Evolutionary conservation across 2,888 invertebrate species (phyloP), one percentile per base, ranked within the genome.

Genomic region (Coenonympha arcania): DNA sequence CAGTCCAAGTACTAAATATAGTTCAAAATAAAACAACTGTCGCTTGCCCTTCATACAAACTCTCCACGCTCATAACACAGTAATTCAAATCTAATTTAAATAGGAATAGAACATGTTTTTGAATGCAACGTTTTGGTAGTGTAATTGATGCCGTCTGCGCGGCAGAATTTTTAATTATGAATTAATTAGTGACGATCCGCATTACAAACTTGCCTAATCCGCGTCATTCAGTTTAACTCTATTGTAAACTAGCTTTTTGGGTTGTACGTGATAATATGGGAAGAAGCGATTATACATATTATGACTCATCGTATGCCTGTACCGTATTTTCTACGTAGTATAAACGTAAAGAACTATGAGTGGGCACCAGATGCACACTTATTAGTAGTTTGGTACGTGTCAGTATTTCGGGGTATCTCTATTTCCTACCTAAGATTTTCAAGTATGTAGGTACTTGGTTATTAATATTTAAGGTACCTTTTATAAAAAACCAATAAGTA

Each of bases 111-210:
- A 79, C 70, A 64, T 67, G 70, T 63, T 74, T 74, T 81, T 62
- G 66, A 57, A 61, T 68, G 70, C 46, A 56, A 48, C 54, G 64
- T 60, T 71, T 68, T 64, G 67, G 68, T 65, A 66, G 69, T 56
- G 70, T 80, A 82, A 84, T 84, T 83, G 80, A 74, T 52, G 73
- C 65, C 72, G 76, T 68, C 71, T 73, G 81, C 79, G 79, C 79
- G 70, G 75, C 79, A 80, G 84, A 83, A 85, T 84, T 85, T 85
- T 85, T 85, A 86, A 86, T 85, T 83, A 84, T 84, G 85, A 84
- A 86, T 86, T 84, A 84, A 85, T 86, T 84, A 82, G 76, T 72
- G 69, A 73, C 77, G 77, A 81, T 77, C 80, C 82, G 78, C 82
- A 83, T 74, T 71, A 73, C 72, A 73, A 75, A 76, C 71, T 78